A percentile compares a stretch with the other conserved stretches of the same genome.
Evolutionary conservation across 2,797 vertebrate genomes (phyloP).

Genomic region (Cuniculus paca): DNA sequence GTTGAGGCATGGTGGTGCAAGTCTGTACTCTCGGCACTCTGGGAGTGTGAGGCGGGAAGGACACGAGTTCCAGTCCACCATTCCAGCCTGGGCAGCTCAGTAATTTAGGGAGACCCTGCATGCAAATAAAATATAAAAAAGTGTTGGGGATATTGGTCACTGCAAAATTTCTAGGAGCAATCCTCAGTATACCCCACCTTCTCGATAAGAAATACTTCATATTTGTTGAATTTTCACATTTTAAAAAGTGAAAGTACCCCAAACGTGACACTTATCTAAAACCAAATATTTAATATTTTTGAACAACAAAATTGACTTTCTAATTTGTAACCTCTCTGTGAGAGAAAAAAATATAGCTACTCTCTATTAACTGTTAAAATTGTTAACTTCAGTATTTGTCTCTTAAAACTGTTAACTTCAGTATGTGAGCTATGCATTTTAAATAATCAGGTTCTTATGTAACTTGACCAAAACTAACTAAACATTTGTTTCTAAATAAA

Average conservation of each 20-base stretch:
- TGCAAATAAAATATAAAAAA: neutral
- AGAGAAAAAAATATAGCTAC: neutral
- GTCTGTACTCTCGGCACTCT: neutral
- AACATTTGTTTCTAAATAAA: constrained; percentile 25
- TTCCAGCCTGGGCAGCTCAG: neutral
- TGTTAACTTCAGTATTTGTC: neutral
- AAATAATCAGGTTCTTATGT: neutral
- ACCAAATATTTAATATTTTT: neutral
- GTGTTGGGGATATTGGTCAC: neutral
- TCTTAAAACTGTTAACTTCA: neutral
- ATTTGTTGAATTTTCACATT: neutral
- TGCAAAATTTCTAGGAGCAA: neutral
- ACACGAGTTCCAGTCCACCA: neutral
- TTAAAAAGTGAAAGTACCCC: neutral
- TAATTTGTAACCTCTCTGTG: neutral
- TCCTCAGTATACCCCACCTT: neutral
- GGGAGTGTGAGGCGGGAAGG: neutral
- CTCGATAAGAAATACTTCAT: neutral
- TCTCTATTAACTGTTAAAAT: neutral
- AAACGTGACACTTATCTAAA: neutral
- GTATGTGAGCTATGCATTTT: neutral
- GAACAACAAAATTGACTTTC: neutral
- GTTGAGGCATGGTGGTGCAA: neutral
- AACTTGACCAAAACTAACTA: neutral
- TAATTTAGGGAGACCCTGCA: neutral